Evolutionary conservation across 1,140 invertebrate species (phyloP).

Genomic region (Coenobita brevimanus): DNA sequence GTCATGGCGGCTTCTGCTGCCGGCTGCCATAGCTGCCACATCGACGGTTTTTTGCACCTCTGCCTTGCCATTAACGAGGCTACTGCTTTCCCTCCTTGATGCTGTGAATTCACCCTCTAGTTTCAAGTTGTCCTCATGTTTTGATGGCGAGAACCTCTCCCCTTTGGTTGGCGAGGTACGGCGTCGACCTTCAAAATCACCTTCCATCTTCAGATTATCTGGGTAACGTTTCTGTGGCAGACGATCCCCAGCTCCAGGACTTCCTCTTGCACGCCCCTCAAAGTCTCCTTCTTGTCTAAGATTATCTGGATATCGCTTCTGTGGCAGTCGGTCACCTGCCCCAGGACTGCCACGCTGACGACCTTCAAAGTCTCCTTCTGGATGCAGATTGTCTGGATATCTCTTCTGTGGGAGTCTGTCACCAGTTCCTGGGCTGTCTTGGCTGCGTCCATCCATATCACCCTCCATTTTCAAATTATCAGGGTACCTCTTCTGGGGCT

Average conservation of each 20-base stretch:
- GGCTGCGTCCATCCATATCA: constrained; percentile 71
- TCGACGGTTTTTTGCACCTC: constrained; percentile 28
- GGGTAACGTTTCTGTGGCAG: constrained; percentile 67
- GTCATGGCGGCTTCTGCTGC: constrained; percentile 74
- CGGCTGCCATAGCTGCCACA: constrained; percentile 70
- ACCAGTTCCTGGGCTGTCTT: constrained; percentile 73
- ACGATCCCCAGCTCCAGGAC: constrained; percentile 70
- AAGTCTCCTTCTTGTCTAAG: constrained; percentile 69
- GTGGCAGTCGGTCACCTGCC: constrained; percentile 75
- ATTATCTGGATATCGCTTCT: constrained; percentile 73
- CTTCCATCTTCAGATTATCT: constrained; percentile 71
- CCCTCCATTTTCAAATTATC: constrained; percentile 71
- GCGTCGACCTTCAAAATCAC: constrained; percentile 70
- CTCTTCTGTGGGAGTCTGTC: constrained; percentile 65
- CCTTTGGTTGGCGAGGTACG: constrained; percentile 48
- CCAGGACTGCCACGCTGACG: constrained; percentile 75
- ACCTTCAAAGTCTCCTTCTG: constrained; percentile 69
- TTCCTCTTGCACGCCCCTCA: constrained; percentile 73
- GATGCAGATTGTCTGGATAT: constrained; percentile 69
- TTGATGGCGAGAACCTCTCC: constrained; percentile 65
- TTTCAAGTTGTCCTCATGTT: constrained; percentile 69
- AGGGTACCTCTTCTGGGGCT: constrained; percentile 69
- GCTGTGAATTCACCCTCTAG: constrained; percentile 70
- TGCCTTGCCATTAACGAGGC: constrained; percentile 70
- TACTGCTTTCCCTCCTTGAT: constrained; percentile 74